Conservation (phyloP, 2,113 vertebrate genomes). For the Regulus satrapa region DNA sequence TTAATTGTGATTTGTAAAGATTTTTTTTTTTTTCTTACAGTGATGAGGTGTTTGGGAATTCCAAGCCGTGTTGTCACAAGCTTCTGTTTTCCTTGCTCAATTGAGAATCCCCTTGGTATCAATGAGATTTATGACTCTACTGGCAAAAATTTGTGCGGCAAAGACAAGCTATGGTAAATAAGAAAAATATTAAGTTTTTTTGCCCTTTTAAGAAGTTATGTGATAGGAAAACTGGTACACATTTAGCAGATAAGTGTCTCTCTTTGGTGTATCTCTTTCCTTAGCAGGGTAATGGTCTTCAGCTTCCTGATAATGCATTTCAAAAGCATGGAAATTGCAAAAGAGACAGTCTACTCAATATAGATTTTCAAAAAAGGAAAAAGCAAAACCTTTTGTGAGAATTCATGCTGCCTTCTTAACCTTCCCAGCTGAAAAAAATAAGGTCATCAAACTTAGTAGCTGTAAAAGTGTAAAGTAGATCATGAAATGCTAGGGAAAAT, state of each 20-base stretch:
- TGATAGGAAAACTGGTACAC: background rate
- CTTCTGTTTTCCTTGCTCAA: conserved; percentile 43
- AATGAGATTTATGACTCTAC: conserved; percentile 53
- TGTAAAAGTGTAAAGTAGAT: background rate
- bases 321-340: background rate
- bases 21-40: background rate
- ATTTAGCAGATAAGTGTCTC: background rate
- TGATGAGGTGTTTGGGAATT: conserved; percentile 51
- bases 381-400: background rate
- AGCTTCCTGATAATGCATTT: background rate
- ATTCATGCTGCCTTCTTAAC: background rate
- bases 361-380: background rate
- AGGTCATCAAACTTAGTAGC: background rate
- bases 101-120: conserved; percentile 15
- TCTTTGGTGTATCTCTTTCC: background rate
- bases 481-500: background rate
- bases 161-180: conserved; percentile 53
- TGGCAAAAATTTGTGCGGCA: conserved; percentile 41
- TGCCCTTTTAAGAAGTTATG: background rate
- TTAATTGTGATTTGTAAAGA: background rate
- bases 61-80: conserved; percentile 46
- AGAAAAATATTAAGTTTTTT: background rate
- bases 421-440: background rate
- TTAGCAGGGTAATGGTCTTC: background rate
- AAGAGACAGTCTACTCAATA: background rate